A percentile compares a stretch with the other conserved stretches of the same genome.
These are phyloP conservation scores for Amblyteles armatorius DNA, from an alignment of 2,888 invertebrate species.

Conservation along the genomic window DNA sequence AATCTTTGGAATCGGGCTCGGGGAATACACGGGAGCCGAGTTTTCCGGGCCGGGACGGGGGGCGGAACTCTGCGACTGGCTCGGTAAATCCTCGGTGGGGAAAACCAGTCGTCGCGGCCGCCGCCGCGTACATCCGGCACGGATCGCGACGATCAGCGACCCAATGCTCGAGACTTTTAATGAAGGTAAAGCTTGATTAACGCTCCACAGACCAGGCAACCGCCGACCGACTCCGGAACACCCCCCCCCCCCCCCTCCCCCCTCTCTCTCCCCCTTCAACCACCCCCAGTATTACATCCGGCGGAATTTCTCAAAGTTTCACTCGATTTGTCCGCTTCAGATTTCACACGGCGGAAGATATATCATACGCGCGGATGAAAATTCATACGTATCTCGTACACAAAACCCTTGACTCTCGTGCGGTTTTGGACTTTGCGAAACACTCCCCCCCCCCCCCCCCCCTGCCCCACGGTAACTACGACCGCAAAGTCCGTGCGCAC, in stretches of 20 bases:
- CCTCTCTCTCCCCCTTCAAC: no score
- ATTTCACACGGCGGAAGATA: neutral
- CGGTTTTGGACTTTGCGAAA: constrained; percentile 32
- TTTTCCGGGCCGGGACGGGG: neutral
- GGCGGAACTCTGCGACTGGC: neutral
- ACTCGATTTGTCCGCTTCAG: constrained; percentile 37
- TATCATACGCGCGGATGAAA: neutral
- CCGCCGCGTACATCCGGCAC: constrained; percentile 36
- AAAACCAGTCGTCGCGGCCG: constrained; percentile 15
- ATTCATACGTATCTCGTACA: neutral
- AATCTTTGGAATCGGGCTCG: constrained; percentile 69
- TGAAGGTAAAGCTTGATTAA: constrained; percentile 65
- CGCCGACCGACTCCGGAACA: constrained; percentile 5
- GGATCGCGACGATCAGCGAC: constrained; percentile 41
- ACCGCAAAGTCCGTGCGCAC: constrained; percentile 20
- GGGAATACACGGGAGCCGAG: constrained; percentile 25
- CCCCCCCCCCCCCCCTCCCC: neutral
- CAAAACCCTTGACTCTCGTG: constrained; percentile 42
- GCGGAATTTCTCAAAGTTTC: constrained; percentile 55
- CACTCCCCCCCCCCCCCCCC: no score
- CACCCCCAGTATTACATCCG: constrained; percentile 33
- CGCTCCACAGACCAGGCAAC: constrained; percentile 25
- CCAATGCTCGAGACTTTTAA: constrained; percentile 64
- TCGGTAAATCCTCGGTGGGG: neutral
- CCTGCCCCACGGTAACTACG: neutral